A percentile compares a stretch with the other conserved stretches of the same genome.
phyloP scores from a whole-genome alignment of 1,140 invertebrate species.

The Hesperophylax magnus region DNA sequence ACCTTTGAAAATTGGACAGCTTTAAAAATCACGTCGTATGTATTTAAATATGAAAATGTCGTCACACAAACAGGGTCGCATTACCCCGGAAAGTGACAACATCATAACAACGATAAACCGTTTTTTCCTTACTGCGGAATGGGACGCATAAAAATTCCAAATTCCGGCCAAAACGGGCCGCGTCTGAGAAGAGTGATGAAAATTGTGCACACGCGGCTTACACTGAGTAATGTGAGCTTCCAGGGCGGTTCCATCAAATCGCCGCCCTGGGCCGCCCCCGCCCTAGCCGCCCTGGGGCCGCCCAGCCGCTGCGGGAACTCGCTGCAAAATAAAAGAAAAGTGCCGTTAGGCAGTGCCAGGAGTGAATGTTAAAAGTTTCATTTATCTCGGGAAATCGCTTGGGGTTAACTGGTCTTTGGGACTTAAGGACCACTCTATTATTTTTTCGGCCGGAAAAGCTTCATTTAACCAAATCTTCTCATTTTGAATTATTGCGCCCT shows the following conservation, averaged over 20 bases:
- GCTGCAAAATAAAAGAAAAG: slow-evolving; percentile 31
- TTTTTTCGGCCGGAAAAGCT: slow-evolving; percentile 14
- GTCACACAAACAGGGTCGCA: background rate
- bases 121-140: slow-evolving; percentile 8
- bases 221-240: slow-evolving; percentile 19
- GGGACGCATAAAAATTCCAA: slow-evolving; percentile 20
- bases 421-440: slow-evolving; percentile 31
- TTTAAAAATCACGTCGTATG: no score
- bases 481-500: slow-evolving; percentile 13
- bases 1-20: no score
- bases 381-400: slow-evolving; percentile 35
- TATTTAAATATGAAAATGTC: slow-evolving; percentile 9
- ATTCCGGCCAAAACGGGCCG: background rate
- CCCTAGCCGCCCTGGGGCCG: background rate
- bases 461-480: slow-evolving; percentile 32
- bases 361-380: slow-evolving; percentile 38
- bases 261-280: slow-evolving; percentile 8
- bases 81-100: background rate
- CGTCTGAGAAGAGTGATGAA: slow-evolving; percentile 29
- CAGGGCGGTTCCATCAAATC: slow-evolving; percentile 19
- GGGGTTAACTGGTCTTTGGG: slow-evolving; percentile 31
- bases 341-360: slow-evolving; percentile 26
- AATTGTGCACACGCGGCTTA: slow-evolving; percentile 29
- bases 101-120: slow-evolving; percentile 35
- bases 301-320: background rate